Evolutionary conservation across 2,888 invertebrate species (phyloP).

Genomic region (Euzetes globulus): DNA sequence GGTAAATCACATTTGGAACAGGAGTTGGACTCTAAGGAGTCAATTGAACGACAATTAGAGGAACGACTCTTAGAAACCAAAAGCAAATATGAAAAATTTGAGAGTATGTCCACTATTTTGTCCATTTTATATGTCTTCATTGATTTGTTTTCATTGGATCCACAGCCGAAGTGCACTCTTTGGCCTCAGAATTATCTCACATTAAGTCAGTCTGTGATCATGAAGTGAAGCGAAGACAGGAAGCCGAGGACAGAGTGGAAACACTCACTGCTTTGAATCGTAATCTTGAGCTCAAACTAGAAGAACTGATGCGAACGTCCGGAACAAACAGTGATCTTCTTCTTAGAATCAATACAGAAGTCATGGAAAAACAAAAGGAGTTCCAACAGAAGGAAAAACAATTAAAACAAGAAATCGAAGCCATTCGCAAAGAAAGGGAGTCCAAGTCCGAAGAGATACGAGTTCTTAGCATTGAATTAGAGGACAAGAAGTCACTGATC

Average conservation of each 20-base stretch:
- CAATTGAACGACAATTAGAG: slow-evolving; percentile 11
- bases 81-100: slow-evolving; percentile 31
- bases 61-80: slow-evolving; percentile 25
- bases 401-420: slow-evolving; percentile 20
- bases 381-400: slow-evolving; percentile 21
- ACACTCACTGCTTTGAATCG: slow-evolving; percentile 3
- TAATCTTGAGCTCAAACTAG: slow-evolving; percentile 11
- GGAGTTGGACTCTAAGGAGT: slow-evolving; percentile 28
- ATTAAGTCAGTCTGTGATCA: slow-evolving; percentile 8
- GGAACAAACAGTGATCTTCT: slow-evolving; percentile 33
- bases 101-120: slow-evolving; percentile 10
- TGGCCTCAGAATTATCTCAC: slow-evolving; percentile 15
- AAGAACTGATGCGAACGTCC: slow-evolving; percentile 26
- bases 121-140: neutral
- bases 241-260: slow-evolving; percentile 17
- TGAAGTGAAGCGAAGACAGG: slow-evolving; percentile 18
- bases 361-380: slow-evolving; percentile 27
- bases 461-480: slow-evolving; percentile 26
- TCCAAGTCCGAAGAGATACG: slow-evolving; percentile 12
- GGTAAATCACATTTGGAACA: slow-evolving; percentile 25
- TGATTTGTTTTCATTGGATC: neutral
- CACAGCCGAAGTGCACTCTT: slow-evolving; percentile 30
- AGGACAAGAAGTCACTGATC: slow-evolving; percentile 30
- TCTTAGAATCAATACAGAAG: slow-evolving; percentile 34
- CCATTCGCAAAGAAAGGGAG: slow-evolving; percentile 13